phyloP scores from a whole-genome alignment of 2,888 invertebrate species.

The Amitus sp. region DNA sequence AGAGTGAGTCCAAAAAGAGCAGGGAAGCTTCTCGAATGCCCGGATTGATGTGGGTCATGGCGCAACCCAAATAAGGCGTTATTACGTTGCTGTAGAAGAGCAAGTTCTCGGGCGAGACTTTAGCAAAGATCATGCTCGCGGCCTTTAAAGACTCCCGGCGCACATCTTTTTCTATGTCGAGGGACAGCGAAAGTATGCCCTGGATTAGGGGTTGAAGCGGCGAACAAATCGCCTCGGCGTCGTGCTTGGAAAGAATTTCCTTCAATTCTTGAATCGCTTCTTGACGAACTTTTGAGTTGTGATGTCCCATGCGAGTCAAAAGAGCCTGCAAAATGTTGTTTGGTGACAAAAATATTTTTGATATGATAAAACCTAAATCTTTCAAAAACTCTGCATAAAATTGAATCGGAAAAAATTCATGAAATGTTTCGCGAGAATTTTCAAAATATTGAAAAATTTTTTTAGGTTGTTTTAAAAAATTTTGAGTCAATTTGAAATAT shows the following conservation, averaged over 20 bases:
- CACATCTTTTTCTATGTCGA: conserved; percentile 70
- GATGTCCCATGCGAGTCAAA: conserved; percentile 77
- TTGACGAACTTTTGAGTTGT: conserved; percentile 75
- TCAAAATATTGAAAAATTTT: no score
- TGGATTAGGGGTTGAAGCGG: conserved; percentile 77
- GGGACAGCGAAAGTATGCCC: conserved; percentile 74
- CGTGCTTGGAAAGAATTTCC: conserved; percentile 68
- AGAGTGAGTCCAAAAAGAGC: conserved; percentile 79
- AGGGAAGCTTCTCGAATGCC: conserved; percentile 87
- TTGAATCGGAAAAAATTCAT: no score
- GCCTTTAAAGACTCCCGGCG: conserved; percentile 71
- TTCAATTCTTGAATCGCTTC: conserved; percentile 74
- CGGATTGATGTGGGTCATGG: conserved; percentile 88
- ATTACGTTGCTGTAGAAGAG: conserved; percentile 81
- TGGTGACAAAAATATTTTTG: no score
- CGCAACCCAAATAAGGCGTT: conserved; percentile 83
- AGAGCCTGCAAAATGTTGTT: conserved; percentile 75
- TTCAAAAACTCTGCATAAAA: no score
- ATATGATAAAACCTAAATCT: no score
- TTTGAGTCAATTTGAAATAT: no score
- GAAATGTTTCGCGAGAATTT: no score
- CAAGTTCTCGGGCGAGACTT: conserved; percentile 68
- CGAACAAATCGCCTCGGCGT: conserved; percentile 67
- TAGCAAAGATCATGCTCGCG: conserved; percentile 67
- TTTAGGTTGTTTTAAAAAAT: no score